Base-by-base conservation (phyloP, 2,888 invertebrate species). In the Cheilosia pagana region DNA sequence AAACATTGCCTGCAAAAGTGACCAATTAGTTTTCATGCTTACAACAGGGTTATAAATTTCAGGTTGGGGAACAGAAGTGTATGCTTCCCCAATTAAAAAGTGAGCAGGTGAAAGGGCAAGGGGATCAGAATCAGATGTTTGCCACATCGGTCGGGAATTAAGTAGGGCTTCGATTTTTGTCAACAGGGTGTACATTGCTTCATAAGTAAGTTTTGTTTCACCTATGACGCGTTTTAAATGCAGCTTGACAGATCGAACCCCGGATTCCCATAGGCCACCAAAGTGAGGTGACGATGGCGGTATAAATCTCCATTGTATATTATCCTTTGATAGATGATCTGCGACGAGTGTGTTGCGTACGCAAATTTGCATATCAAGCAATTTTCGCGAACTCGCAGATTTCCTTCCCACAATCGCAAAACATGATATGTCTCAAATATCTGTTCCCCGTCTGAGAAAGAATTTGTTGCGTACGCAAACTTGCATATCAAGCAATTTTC, bases 191-290 rank as follows among this genome's bases (percentile, higher is more conserved):
- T n/a, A n/a, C n/a, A n/a, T n/a, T n/a, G n/a, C n/a, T n/a, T n/a
- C n/a, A n/a, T n/a, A n/a, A n/a, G n/a, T n/a, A n/a, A n/a, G n/a
- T n/a, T n/a, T n/a, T n/a, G n/a, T n/a, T n/a, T 43, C 43, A 10
- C 41, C 41, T 1, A 55, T 48, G 8, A 81, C 75, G 0, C 82
- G 74, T 14, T 55, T 70, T 1, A 87, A 43, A 14, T 85, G 81
- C 5, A 74, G 21, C 16, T 87, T 85, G 0, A 81, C 71, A 6
- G 81, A 75, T 16, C 68, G 55, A 3, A 87, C 68, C 5, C 43
- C 74, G 0, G 74, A 79, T 23, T 83, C 70, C 82, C 78, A 83
- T 4, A 81, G 65, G 2, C 78, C 85, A 14, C 74, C 76, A 48
- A 78, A 87, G 43, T 79, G 63, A 6, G 79, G 72, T 1, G 75